Evolutionary conservation across 1,140 invertebrate genomes (phyloP), one percentile per base, ranked within the genome.

Genomic region (Musca vetustissima): DNA sequence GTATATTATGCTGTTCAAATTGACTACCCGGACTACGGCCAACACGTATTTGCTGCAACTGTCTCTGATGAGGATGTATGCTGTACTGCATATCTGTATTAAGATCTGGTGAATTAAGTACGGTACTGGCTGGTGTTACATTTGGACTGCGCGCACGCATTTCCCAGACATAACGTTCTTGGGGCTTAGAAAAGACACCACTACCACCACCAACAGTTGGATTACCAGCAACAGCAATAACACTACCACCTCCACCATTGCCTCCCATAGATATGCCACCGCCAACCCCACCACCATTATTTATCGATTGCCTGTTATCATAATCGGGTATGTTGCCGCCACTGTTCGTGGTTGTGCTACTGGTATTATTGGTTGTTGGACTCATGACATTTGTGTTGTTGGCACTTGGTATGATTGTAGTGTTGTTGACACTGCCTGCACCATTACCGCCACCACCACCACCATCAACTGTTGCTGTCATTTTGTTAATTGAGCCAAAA

Each of bases 81-180:
- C 55, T 36, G 49, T 70, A 72, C 28, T 72, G 71, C 57, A 69
- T 64, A 50, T 80, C 78, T 14, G 76, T 74, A 70, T 75, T 80
- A 24, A 83, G 68, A 71, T 82, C 80, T 15, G 81, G 81, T 19
- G 81, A 83, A 66, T 83, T 83, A 0, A 83, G 71, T 55, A 83
- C 80, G 8, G 80, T 82, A 69, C 80, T 82, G 49, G 76, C 78
- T n/a, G 81, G 81, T 24, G 81, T 83, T 15, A 80, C 74, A 53
- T 80, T 82, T 11, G 80, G 78, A 64, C 80, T 82, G 28, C 77
- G 78, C 19, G 76, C 73, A 19, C 80, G 71, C 80, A 82, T 82
- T 71, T 82, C 80, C 80, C 79, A 82, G 17, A 82, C 78, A 70
- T 82, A 80, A 7, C 78, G 77, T 50, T 82, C 80, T 65, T 81